Evolutionary conservation across 2,888 invertebrate genomes (phyloP), one percentile per base, ranked within the genome.

Genomic region (Ypsolopha scabrella): DNA sequence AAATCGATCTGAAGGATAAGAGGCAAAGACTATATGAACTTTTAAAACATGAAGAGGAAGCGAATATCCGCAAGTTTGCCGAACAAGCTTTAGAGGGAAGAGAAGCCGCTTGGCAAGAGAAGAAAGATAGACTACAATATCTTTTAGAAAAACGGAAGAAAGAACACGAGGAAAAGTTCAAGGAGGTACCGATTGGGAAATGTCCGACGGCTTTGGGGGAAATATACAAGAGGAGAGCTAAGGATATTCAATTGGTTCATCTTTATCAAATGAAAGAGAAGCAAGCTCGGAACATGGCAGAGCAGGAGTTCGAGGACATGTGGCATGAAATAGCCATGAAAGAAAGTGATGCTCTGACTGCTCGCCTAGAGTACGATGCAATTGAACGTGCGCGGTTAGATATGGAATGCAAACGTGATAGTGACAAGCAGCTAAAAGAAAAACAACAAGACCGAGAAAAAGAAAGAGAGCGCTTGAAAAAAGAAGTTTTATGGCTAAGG

Each of bases 251-350:
- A 59, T 70, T 85, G 45, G 73, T 83, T 3, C 90, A 90, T 56
- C 68, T 89, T 48, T 88, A 88, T 58, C 91, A 91, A 71, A 91
- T 91, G 41, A 75, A 73, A 49, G 90, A 91, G 67, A 90, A 90
- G 53, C 72, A 87, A 58, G 77, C 88, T 0, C 73, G 72, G 53
- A 78, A 79, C 51, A 72, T 82, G 69, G 79, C 87, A 0, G 89
- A 90, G 58, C 77, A 65, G 6, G 90, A 91, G 64, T 59, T 88
- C 3, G 90, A 91, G 47, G 76, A 70, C 45, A 87, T 91, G 85
- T 91, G 91, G 91, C 66, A 89, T 49, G 81, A 87, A 38, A 70
- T 90, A n/a, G 76, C 82, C 57, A 72, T 88, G 75, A 90, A 85
- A 59, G 89, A 91, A 58, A 67, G 85, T 2, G 81, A 88, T 6